These are phyloP conservation scores for Unio pictorum DNA, from an alignment of 2,888 invertebrate genomes.

Conservation along the genomic window DNA sequence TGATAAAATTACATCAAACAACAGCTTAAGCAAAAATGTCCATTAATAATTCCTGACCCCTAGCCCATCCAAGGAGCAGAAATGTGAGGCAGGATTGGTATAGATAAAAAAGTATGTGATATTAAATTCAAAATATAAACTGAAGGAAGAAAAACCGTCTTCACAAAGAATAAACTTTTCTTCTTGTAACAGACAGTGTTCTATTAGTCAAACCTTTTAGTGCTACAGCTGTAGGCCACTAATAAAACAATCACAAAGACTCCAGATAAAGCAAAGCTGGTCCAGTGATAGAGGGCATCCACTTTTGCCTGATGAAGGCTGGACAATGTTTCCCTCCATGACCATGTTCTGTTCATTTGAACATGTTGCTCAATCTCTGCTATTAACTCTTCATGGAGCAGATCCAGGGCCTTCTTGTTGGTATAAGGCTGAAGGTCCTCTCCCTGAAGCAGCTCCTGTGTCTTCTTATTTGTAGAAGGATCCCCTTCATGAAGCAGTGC, in stretches of 20 bases:
- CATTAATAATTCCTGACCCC: no score
- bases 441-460: not conserved
- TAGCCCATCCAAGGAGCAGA: no score
- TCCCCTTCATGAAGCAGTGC: no score
- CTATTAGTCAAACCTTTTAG: slow-evolving; percentile 25
- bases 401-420: slow-evolving; percentile 37
- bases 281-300: slow-evolving; percentile 50
- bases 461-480: no score
- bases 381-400: slow-evolving; percentile 42
- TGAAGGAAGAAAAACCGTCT: not conserved
- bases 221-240: slow-evolving; percentile 28
- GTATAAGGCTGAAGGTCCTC: slow-evolving; percentile 15
- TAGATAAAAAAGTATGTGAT: no score
- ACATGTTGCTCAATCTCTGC: slow-evolving; percentile 32
- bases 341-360: slow-evolving; percentile 4
- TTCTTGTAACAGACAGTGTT: not conserved
- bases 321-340: slow-evolving; percentile 17
- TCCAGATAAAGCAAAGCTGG: slow-evolving; percentile 27
- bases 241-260: slow-evolving; percentile 23
- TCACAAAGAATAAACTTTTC: slow-evolving; percentile 1
- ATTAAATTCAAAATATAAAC: no score
- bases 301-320: slow-evolving; percentile 36
- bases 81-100: no score
- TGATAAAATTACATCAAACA: no score
- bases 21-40: no score